Base-by-base conservation (phyloP, 2,888 invertebrate species). In the Morpho helenor region DNA sequence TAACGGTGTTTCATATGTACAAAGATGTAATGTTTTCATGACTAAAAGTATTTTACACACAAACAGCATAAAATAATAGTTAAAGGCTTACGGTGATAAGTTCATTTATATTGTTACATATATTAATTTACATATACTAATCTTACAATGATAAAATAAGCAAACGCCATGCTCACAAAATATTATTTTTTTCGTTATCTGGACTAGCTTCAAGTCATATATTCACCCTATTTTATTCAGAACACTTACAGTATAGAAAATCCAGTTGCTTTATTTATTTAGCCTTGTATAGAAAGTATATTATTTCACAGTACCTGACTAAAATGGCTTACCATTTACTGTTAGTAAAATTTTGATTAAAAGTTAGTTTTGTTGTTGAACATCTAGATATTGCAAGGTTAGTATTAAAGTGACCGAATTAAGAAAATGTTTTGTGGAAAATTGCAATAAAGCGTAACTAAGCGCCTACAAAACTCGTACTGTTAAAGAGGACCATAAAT, bases 101-200 rank as follows among this genome's bases (percentile, higher is more conserved):
- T 59, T 56, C 55, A 59, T 62, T 61, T 63, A 66, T 62, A 62
- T 66, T 64, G 66, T 62, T 65, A 67, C 60, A 60, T 60, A 64
- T 61, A 67, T 56, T 52, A 50, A 58, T 49, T 63, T 62, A 62
- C 56, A 60, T 56, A 43, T 64, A 60, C 61, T 59, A 56, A 58
- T 64, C 48, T 58, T 63, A 60, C 50, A 55, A 57, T 43, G 57
- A 56, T 56, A 54, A 56, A 60, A 49, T 43, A 52, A 63, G 54
- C 57, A 47, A 60, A 52, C 60, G 8, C 10, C 59, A 60, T 52
- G 49, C 56, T 59, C 60, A 61, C 58, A 63, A 59, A 64, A 63
- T 50, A 44, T 57, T 53, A 49, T 57, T 63, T n/a, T 51, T 54
- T 50, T 52, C 56, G 42, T 55, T 43, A 54, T 57, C 56, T 66